Percentiles rank a stretch among this genome's conserved stretches.
phyloP scores from a whole-genome alignment of 1,140 invertebrate species.

The Nomia melanderi region DNA sequence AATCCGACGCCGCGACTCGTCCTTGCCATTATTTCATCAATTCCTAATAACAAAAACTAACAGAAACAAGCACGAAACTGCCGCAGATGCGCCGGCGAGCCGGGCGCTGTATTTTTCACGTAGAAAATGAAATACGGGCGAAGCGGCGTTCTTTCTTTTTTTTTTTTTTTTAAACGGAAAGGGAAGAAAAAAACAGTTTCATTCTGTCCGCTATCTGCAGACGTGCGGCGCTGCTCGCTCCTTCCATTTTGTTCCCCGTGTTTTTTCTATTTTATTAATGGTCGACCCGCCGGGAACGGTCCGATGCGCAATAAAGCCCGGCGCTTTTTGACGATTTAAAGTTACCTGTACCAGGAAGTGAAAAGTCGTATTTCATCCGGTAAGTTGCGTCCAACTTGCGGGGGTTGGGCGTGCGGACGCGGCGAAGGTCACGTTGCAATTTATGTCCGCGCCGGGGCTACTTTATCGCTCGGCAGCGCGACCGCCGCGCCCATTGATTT shows the following conservation, averaged over 20 bases:
- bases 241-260: not conserved
- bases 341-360: slow-evolving; percentile 20
- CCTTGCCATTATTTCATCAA: too few species aligned
- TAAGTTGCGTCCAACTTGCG: slow-evolving; percentile 2
- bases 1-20: too few species aligned
- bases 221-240: not conserved
- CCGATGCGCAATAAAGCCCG: slow-evolving; percentile 8
- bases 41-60: too few species aligned
- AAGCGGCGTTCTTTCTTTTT: too few species aligned
- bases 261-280: slow-evolving; percentile 8
- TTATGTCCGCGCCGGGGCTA: slow-evolving; percentile 14
- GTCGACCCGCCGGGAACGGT: not conserved
- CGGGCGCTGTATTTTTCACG: not conserved
- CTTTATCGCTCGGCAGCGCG: slow-evolving; percentile 35
- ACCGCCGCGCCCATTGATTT: slow-evolving; percentile 26
- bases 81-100: too few species aligned
- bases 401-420: not conserved
- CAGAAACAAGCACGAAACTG: too few species aligned
- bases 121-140: slow-evolving; percentile 5
- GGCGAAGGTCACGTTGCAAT: slow-evolving; percentile 48
- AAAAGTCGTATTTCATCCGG: slow-evolving; percentile 35
- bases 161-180: too few species aligned
- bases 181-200: not conserved
- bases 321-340: slow-evolving; percentile 21
- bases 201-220: not conserved